Evolutionary conservation across 2,113 vertebrate species (phyloP).

Genomic region (Odocoileus virginianus): DNA sequence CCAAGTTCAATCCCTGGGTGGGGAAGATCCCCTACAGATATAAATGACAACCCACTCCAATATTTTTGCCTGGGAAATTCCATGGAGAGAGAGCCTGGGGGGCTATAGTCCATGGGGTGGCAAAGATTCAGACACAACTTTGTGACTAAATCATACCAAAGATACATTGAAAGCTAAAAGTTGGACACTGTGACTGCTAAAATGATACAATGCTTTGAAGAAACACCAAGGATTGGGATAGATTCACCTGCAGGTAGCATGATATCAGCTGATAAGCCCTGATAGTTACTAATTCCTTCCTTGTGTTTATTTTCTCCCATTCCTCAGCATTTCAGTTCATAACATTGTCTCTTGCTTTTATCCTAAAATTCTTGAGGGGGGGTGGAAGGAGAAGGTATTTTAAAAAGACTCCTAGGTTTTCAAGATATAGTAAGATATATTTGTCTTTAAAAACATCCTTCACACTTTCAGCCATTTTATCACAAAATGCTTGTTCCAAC

Average conservation of each 20-base stretch:
- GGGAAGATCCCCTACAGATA: background rate
- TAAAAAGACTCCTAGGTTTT: background rate
- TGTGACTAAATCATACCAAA: background rate
- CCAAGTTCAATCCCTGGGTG: background rate
- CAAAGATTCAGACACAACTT: background rate
- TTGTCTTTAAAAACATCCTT: conserved; percentile 12
- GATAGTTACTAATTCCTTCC: background rate
- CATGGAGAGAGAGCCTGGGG: no score
- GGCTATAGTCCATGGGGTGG: no score
- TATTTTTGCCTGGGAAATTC: background rate
- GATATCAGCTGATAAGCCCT: background rate
- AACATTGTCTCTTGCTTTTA: background rate
- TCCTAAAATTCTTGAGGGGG: background rate
- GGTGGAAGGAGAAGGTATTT: background rate
- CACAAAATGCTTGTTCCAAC: background rate
- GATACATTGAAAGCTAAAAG: conserved; percentile 12
- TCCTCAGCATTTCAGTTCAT: background rate
- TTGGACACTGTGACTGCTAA: background rate
- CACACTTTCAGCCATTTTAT: background rate
- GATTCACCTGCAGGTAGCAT: background rate
- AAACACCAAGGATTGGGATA: background rate
- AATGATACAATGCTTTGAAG: background rate
- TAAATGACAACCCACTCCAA: background rate
- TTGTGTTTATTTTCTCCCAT: background rate
- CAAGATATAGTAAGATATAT: background rate